phyloP scores from a whole-genome alignment of 1,140 invertebrate species.

The Drosophila erecta region DNA sequence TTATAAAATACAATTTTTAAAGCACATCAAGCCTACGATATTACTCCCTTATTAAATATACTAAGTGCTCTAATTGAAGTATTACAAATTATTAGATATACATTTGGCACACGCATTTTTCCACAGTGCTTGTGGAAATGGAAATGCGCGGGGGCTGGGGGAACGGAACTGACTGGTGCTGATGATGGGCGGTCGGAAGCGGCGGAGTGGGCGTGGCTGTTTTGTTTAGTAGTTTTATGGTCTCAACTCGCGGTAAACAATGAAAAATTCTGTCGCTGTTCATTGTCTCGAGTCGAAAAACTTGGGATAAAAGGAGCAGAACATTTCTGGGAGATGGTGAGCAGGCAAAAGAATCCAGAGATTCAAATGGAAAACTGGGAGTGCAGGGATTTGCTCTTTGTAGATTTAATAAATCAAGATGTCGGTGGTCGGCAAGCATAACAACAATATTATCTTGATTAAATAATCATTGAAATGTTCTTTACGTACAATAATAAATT shows the following conservation, averaged over 20 bases:
- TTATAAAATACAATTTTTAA: not conserved
- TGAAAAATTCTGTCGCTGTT: slow-evolving; percentile 66
- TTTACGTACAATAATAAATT: too few relatives aligned
- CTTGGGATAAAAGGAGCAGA: slow-evolving; percentile 11
- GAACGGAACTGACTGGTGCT: slow-evolving; percentile 11
- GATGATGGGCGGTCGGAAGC: slow-evolving; percentile 22
- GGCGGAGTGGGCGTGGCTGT: slow-evolving; percentile 49
- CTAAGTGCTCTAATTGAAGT: too few relatives aligned
- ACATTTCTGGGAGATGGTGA: not conserved
- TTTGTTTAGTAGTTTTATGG: slow-evolving; percentile 81
- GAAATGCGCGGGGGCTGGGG: not conserved
- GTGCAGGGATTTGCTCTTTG: slow-evolving; percentile 27
- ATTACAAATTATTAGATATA: too few relatives aligned
- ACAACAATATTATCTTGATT: not conserved
- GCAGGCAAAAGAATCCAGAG: not conserved
- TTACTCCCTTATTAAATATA: too few relatives aligned
- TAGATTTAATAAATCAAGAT: slow-evolving; percentile 70
- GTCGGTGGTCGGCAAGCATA: slow-evolving; percentile 13
- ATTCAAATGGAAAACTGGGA: not conserved
- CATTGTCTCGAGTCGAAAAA: slow-evolving; percentile 74
- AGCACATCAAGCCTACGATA: too few relatives aligned
- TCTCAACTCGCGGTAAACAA: slow-evolving; percentile 76
- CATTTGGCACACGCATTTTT: not conserved
- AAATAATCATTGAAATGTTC: too few relatives aligned
- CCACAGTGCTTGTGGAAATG: slow-evolving; percentile 2